These are phyloP conservation scores for Gymnobelideus leadbeateri DNA, from an alignment of 2,113 vertebrate species.

Conservation along the genomic window DNA sequence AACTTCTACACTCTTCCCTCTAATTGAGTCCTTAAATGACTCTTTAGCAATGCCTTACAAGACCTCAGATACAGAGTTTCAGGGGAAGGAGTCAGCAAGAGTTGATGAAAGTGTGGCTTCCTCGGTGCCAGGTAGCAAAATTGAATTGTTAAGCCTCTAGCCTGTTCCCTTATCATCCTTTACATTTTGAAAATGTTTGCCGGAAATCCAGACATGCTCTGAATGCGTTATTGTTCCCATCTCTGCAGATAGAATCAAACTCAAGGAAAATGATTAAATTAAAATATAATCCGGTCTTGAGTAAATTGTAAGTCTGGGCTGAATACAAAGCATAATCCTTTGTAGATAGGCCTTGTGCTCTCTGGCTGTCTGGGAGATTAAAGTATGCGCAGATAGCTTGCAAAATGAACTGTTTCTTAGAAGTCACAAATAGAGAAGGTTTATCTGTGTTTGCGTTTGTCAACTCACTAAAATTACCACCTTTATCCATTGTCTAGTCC, in stretches of 20 bases:
- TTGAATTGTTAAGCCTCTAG: background rate
- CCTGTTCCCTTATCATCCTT: background rate
- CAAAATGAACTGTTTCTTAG: slow-evolving; percentile 1
- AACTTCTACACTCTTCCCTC: background rate
- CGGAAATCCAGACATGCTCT: slow-evolving; percentile 2
- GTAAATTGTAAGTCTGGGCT: slow-evolving; percentile 6
- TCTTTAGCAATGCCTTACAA: background rate
- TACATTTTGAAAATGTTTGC: slow-evolving; percentile 10
- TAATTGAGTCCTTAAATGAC: background rate
- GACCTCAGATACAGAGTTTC: background rate
- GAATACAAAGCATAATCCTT: slow-evolving; percentile 7
- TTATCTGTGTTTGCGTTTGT: background rate
- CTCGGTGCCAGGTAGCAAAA: background rate
- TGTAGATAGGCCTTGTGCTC: background rate
- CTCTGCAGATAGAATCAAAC: background rate
- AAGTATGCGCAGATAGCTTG: background rate
- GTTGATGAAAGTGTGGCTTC: background rate
- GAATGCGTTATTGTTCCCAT: background rate
- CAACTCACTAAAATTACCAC: background rate
- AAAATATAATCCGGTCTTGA: slow-evolving; percentile 7
- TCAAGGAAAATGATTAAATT: slow-evolving; percentile 7
- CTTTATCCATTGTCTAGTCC: background rate
- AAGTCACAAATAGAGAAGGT: background rate
- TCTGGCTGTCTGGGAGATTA: background rate
- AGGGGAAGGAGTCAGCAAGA: background rate